Conservation (phyloP, 2,888 invertebrate species). For the Nephrocerus scutellatus region DNA sequence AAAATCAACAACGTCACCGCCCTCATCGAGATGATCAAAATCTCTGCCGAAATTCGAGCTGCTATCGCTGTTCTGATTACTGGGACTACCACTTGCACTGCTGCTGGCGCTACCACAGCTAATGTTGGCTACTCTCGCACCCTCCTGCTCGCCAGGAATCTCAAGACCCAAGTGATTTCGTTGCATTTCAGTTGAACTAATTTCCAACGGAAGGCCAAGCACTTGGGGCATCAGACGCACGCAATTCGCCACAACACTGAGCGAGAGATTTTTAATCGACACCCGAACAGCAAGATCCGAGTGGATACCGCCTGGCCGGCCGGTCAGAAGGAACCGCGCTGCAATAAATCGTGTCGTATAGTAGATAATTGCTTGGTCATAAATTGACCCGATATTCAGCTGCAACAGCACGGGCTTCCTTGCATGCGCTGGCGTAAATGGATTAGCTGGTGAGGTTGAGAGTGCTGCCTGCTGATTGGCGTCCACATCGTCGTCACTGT, state of each 20-base stretch:
- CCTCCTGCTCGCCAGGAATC: conserved; percentile 19
- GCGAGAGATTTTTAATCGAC: conserved; percentile 81
- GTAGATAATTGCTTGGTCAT: conserved; percentile 42
- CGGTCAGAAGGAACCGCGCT: conserved; percentile 42
- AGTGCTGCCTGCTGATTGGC: conserved; percentile 8
- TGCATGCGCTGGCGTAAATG: conserved; percentile 33
- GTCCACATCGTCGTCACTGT: conserved; percentile 15
- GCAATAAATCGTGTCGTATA: conserved; percentile 43
- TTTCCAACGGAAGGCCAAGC: conserved; percentile 60
- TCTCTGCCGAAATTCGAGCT: conserved; percentile 33
- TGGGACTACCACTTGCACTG: conserved; percentile 31
- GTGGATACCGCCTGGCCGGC: conserved; percentile 52
- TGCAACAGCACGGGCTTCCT: conserved; percentile 26
- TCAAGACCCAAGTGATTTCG: conserved; percentile 19
- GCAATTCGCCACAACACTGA: conserved; percentile 71
- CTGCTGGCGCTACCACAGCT: conserved; percentile 19
- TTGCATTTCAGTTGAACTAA: conserved; percentile 46
- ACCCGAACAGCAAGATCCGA: conserved; percentile 74
- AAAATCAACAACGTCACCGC: conserved; percentile 12
- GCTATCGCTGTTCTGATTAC: conserved; percentile 24
- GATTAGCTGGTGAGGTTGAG: conserved; percentile 28
- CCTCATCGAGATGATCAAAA: conserved; percentile 28
- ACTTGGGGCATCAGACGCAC: conserved; percentile 67
- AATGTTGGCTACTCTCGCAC: too few species aligned
- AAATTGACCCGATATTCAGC: conserved; percentile 41